Evolutionary conservation across 2,797 vertebrate genomes (phyloP).

Genomic region (Halcyon badia): DNA sequence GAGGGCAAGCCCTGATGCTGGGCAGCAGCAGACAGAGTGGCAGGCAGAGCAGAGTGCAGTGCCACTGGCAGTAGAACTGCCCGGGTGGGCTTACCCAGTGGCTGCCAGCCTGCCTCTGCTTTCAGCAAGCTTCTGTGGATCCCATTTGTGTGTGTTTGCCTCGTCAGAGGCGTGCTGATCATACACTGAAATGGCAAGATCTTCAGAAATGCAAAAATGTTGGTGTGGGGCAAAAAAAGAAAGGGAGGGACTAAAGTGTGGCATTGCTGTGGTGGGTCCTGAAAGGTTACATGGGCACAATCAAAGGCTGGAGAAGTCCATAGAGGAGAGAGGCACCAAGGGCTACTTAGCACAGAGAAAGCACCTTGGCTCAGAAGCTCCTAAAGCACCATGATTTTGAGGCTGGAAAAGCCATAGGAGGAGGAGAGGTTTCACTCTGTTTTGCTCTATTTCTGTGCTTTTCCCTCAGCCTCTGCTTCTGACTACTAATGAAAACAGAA

Average conservation of each 20-base stretch:
- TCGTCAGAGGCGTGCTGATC: accelerated
- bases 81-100: accelerated
- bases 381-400: neutral
- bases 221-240: neutral
- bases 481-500: neutral
- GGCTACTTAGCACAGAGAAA: neutral
- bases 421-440: neutral
- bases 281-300: neutral
- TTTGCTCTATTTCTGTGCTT: neutral
- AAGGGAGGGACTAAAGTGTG: neutral
- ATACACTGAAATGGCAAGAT: neutral
- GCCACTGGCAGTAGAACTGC: neutral
- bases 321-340: neutral
- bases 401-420: neutral
- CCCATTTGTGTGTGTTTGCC: accelerated
- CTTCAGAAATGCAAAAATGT: neutral
- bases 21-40: neutral
- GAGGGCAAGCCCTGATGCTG: neutral
- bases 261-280: neutral
- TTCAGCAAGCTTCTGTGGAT: neutral
- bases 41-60: accelerated
- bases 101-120: neutral
- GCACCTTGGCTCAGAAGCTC: neutral
- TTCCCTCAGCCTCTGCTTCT: neutral
- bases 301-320: neutral